Conservation (phyloP, 2,797 vertebrate species). For the Phrynocephalus vlangalii region DNA sequence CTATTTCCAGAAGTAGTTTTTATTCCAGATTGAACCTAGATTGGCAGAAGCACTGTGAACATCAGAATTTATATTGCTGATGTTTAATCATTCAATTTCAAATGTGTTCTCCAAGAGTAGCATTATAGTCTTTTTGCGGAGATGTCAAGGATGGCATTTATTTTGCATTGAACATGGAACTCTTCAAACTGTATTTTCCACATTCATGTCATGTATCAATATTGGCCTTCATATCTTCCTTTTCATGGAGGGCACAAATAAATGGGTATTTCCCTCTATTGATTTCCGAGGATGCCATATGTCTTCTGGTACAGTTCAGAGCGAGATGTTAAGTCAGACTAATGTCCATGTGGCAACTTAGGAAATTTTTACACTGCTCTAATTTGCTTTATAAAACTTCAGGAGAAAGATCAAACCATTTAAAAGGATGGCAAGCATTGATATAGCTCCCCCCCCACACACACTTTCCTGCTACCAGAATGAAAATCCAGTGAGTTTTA, state of each 20-base stretch:
- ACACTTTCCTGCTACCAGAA: too few relatives aligned
- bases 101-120: neutral
- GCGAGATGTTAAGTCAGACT: neutral
- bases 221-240: neutral
- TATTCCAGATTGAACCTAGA: neutral
- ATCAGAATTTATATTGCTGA: neutral
- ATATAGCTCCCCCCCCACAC: neutral
- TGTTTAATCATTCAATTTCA: neutral
- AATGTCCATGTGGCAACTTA: neutral
- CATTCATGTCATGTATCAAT: conserved; percentile 1
- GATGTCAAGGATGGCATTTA: neutral
- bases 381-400: neutral
- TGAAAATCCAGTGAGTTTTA: neutral
- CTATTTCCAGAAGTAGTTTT: neutral
- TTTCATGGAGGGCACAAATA: neutral
- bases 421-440: neutral
- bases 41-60: neutral
- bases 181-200: conserved; percentile 5
- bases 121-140: neutral
- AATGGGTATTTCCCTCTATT: neutral
- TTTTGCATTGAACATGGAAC: neutral
- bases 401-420: neutral
- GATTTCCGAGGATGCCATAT: conserved; percentile 1
- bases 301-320: neutral
- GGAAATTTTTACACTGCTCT: neutral